Conservation (phyloP, 1,140 invertebrate genomes). For the Diorhabda sublineata region DNA sequence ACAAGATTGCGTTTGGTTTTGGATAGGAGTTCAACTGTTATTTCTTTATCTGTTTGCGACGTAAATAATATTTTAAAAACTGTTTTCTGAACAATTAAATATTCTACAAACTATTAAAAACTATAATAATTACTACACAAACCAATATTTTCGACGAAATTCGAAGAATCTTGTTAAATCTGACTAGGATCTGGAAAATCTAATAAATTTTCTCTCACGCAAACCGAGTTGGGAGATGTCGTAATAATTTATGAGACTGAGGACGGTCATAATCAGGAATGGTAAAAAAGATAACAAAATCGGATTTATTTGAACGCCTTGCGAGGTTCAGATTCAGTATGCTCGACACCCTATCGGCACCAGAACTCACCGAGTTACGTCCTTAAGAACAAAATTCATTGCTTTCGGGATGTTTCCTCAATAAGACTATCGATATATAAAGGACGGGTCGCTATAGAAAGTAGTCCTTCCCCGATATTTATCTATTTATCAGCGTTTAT, state of each 20-base stretch:
- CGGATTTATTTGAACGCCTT: conserved; percentile 42
- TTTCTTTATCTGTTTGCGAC: conserved; percentile 43
- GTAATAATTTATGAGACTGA: conserved; percentile 40
- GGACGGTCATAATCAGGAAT: conserved; percentile 43
- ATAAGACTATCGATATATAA: not conserved
- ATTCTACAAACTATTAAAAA: no score
- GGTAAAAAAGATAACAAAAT: conserved; percentile 47
- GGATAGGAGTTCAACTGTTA: conserved; percentile 46
- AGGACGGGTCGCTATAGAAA: no score
- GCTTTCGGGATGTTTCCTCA: conserved; percentile 1
- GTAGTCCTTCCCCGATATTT: no score
- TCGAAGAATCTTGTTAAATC: no score
- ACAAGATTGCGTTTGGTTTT: conserved; percentile 48
- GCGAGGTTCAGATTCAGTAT: conserved; percentile 39
- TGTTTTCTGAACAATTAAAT: no score
- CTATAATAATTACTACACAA: no score
- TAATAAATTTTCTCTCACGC: conserved; percentile 23
- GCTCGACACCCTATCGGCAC: conserved; percentile 29
- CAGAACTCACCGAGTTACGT: conserved; percentile 13
- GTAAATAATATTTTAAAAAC: conserved; percentile 32
- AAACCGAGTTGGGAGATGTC: conserved; percentile 25
- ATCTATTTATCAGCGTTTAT: no score
- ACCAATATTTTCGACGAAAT: no score
- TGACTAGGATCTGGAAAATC: no score
- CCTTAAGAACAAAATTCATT: conserved; percentile 4